phyloP scores from a whole-genome alignment of 2,113 vertebrate species.

The Taurulus bubalis region DNA sequence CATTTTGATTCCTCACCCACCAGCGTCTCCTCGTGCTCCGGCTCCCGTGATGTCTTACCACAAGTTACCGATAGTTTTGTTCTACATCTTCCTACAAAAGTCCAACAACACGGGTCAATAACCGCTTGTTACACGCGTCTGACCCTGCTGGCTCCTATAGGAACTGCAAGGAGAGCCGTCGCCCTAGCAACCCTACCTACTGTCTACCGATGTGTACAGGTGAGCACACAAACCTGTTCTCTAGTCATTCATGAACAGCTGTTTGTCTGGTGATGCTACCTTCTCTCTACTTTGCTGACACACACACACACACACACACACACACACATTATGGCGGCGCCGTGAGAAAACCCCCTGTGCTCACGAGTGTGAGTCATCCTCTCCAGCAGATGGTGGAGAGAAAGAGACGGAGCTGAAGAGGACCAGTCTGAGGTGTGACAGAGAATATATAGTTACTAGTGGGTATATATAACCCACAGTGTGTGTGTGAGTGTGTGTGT shows the following conservation, averaged over 20 bases:
- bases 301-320: not conserved
- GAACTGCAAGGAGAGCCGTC: conserved; percentile 21
- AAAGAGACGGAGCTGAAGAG: conserved; percentile 30
- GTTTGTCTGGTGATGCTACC: not conserved
- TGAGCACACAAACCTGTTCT: not conserved
- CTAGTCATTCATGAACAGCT: conserved; percentile 10
- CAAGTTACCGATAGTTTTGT: too few relatives aligned
- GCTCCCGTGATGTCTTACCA: too few relatives aligned
- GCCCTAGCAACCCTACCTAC: conserved; percentile 44
- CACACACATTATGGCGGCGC: not conserved
- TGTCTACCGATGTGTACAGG: conserved; percentile 16
- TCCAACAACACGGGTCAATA: too few relatives aligned
- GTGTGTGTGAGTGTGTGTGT: not conserved
- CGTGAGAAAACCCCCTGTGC: conserved; percentile 56
- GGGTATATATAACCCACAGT: conserved; percentile 34
- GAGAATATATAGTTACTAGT: conserved; percentile 33
- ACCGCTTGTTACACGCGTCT: too few relatives aligned
- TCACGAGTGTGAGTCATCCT: conserved; percentile 48
- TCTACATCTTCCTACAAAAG: too few relatives aligned
- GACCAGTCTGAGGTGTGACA: conserved; percentile 45
- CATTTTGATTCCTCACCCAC: too few relatives aligned
- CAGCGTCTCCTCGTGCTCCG: too few relatives aligned
- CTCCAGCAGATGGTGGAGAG: conserved; percentile 50
- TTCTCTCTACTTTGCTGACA: not conserved
- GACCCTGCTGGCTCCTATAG: too few relatives aligned